Evolutionary conservation across 2,113 vertebrate species (phyloP).

Genomic region (Lophotis ruficrista): DNA sequence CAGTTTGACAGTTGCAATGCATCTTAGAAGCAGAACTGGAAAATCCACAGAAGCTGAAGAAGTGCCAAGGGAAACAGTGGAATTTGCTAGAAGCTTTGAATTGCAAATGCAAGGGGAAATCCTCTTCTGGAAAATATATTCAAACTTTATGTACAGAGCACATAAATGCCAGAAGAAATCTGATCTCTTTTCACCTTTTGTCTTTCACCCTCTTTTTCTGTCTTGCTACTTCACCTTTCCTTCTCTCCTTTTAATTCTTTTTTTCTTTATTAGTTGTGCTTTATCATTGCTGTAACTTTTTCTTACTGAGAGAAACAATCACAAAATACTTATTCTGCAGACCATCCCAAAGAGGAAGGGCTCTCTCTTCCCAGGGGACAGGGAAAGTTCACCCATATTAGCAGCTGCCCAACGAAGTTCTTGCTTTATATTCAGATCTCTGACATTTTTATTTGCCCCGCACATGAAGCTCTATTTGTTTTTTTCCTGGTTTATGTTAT

Average conservation of each 20-base stretch:
- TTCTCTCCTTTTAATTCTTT: background rate
- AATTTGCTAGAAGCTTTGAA: constrained; percentile 66
- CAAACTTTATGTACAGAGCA: background rate
- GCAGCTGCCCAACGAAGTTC: background rate
- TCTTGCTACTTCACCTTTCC: background rate
- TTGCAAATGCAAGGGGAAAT: constrained; percentile 63
- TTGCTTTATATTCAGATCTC: background rate
- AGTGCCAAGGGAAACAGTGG: constrained; percentile 59
- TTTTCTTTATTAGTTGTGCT: background rate
- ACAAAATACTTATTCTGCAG: background rate
- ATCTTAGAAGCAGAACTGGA: constrained; percentile 46
- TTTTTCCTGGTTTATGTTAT: background rate
- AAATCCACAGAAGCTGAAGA: constrained; percentile 53
- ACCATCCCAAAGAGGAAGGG: background rate
- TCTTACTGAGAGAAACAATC: background rate
- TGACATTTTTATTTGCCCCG: background rate
- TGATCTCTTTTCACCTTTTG: background rate
- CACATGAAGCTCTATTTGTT: rapidly evolving
- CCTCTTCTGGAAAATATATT: constrained; percentile 62
- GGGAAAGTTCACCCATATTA: background rate
- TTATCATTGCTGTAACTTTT: background rate
- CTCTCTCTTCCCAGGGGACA: rapidly evolving
- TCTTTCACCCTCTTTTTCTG: background rate
- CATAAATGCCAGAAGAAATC: constrained; percentile 2
- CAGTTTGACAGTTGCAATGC: background rate